Conservation (phyloP, 2,113 vertebrate genomes). For the Pionites leucogaster region DNA sequence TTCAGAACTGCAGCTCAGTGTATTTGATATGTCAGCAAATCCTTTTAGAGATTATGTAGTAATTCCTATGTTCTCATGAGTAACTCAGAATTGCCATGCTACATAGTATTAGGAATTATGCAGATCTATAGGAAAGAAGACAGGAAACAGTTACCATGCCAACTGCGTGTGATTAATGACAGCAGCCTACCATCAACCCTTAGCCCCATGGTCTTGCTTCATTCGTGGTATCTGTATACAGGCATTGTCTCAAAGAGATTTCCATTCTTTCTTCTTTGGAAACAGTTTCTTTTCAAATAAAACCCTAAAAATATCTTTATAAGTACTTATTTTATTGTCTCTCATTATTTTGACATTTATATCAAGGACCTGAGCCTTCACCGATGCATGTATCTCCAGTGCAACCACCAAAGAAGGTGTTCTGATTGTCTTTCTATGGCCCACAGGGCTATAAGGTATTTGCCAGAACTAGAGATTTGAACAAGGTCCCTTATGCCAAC, state of each 20-base stretch:
- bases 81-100: not conserved
- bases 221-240: not conserved
- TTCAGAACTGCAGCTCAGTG: not conserved
- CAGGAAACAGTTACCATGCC: conserved; percentile 9
- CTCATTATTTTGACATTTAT: not conserved
- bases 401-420: not conserved
- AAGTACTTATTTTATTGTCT: not conserved
- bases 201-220: not conserved
- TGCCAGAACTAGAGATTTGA: not conserved
- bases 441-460: not conserved
- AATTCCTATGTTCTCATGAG: not conserved
- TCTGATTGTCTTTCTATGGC: not conserved
- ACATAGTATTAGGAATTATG: not conserved
- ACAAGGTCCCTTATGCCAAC: not conserved
- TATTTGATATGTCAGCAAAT: not conserved
- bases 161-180: not conserved
- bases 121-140: not conserved
- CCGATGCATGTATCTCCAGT: not conserved
- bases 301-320: not conserved
- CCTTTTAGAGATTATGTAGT: not conserved
- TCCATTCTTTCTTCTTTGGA: not conserved
- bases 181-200: not conserved
- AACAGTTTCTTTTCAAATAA: not conserved
- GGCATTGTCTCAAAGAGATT: not conserved
- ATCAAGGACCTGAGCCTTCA: not conserved